phyloP scores from a whole-genome alignment of 2,888 invertebrate genomes.

The Volucella inflata region DNA sequence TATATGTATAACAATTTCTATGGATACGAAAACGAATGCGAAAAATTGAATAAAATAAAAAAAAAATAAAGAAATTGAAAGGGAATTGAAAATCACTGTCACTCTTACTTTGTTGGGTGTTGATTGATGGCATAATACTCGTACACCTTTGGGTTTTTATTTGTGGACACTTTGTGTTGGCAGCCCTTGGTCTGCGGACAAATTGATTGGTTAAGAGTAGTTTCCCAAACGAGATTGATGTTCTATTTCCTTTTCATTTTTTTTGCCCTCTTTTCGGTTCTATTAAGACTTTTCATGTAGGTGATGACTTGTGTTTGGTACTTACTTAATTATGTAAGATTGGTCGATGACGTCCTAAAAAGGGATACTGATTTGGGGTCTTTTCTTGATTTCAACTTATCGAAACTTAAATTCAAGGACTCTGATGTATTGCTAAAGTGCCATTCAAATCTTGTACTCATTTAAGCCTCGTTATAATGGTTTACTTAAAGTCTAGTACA shows the following conservation, averaged over 20 bases:
- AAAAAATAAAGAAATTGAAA: slow-evolving; percentile 18
- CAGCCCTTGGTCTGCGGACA: slow-evolving; percentile 37
- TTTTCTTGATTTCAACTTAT: too few species aligned
- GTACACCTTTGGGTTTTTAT: slow-evolving; percentile 41
- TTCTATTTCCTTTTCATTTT: slow-evolving; percentile 17
- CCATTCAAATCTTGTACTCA: too few species aligned
- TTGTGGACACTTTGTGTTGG: slow-evolving; percentile 35
- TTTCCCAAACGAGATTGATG: slow-evolving; percentile 56
- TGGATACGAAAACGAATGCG: not conserved
- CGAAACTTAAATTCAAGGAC: too few species aligned
- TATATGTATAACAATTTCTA: too few species aligned
- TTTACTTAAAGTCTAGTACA: too few species aligned
- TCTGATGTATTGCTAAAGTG: too few species aligned
- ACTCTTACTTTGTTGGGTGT: slow-evolving; percentile 48
- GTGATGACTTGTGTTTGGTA: slow-evolving; percentile 29
- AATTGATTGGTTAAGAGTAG: slow-evolving; percentile 63
- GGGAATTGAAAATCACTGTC: slow-evolving; percentile 68
- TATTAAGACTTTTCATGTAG: not conserved
- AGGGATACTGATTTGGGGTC: too few species aligned
- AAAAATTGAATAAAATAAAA: slow-evolving; percentile 6
- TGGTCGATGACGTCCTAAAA: not conserved
- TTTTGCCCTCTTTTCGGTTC: too few species aligned
- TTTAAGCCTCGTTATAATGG: too few species aligned
- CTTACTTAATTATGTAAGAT: slow-evolving; percentile 18
- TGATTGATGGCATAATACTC: slow-evolving; percentile 61